Evolutionary conservation across 2,797 vertebrate species (phyloP).

Genomic region (Taeniopygia guttata): DNA sequence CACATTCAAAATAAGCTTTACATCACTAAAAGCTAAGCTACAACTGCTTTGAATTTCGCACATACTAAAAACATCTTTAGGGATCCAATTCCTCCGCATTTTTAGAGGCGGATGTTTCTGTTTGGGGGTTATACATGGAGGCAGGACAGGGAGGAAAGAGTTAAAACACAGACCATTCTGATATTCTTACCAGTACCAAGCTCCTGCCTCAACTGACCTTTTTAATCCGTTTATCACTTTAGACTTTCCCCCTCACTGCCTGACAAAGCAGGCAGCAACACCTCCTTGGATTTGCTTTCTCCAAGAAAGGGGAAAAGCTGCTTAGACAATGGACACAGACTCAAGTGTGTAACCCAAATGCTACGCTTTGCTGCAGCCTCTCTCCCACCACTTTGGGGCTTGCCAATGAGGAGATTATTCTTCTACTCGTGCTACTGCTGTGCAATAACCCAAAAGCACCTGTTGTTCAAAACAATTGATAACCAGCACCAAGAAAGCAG

Average conservation of each 20-base stretch:
- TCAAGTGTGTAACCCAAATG: neutral
- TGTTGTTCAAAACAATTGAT: neutral
- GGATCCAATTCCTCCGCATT: neutral
- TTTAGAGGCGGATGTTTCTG: accelerated
- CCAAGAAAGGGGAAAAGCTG: neutral
- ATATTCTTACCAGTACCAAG: neutral
- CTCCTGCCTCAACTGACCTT: neutral
- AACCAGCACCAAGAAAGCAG: neutral
- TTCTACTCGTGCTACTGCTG: neutral
- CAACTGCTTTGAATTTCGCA: neutral
- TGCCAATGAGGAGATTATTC: neutral
- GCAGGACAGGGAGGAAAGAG: neutral
- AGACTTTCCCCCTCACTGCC: neutral
- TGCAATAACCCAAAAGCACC: neutral
- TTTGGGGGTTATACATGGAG: neutral
- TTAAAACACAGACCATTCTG: neutral
- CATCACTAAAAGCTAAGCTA: neutral
- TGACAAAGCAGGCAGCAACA: neutral
- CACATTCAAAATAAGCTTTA: neutral
- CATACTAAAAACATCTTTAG: neutral
- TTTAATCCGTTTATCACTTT: neutral
- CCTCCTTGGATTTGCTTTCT: neutral
- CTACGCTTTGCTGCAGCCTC: neutral
- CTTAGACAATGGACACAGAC: neutral
- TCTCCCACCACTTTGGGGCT: neutral